Base-by-base conservation (phyloP, 2,888 invertebrate species). In the Bruchidius siliquastri region DNA sequence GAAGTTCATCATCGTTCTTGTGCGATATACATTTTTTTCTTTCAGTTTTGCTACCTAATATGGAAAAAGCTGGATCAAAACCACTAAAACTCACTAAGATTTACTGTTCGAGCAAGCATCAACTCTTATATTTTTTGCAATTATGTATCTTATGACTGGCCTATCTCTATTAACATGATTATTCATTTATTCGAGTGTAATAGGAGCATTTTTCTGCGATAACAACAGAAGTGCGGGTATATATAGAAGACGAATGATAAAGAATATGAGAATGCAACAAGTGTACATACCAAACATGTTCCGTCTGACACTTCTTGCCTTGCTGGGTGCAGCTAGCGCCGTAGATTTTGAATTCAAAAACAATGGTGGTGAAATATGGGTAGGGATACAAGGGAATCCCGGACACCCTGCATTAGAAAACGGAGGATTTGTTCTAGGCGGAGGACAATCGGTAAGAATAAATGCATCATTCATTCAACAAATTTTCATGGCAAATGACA, bases 341-440 rank as follows among this genome's bases (percentile, higher is more conserved):
- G 49, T 49, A 8, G 49, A 49, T 13, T 49, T 49, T 49, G 49
- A 49, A 18, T 49, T 49, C 49, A 49, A 49, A 49, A 49, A 49
- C 49, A 49, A 49, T 13, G 49, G 49, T 68, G 82, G 81, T 8
- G 78, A 78, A 26, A 77, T 83, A 18, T 83, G 83, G 84, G 76
- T 83, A 13, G 84, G 83, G 10, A 81, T 81, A 72, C 81, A 79
- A 74, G 83, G 83, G 26, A 83, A 83, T 72, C 72, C 79, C 20
- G 81, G 79, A n/a, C 78, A 81, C 70, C 76, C 75, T 1, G 74
- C 77, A 70, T 74, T 83, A 21, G 77, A 78, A 18, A 81, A 81
- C 74, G 84, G 84, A 2, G 84, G 84, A 68, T 84, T 84, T 72
- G 76, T 78, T 69, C 75, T 84, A 22, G 77, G 73, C 21, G 76